A percentile compares a stretch with the other conserved stretches of the same genome.
phyloP scores from a whole-genome alignment of 2,797 vertebrate species.

The Poeciliopsis infans region DNA sequence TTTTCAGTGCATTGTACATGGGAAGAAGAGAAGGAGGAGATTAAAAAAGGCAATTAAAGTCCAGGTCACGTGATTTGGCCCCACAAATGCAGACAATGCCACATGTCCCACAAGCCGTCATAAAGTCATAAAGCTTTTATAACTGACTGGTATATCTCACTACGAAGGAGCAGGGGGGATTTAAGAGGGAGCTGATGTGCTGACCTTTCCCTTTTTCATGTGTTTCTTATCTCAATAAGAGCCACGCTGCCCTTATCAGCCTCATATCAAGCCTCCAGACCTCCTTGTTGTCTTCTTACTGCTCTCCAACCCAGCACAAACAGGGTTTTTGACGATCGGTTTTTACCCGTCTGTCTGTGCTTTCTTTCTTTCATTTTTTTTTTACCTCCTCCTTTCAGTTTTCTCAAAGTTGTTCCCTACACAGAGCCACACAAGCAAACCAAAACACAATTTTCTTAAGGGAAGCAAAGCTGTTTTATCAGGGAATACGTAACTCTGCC shows the following conservation, averaged over 20 bases:
- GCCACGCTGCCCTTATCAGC: constrained; percentile 79
- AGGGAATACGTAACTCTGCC: constrained; percentile 37
- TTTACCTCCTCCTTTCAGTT: constrained; percentile 35
- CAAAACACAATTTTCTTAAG: constrained; percentile 43
- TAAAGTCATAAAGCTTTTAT: constrained; percentile 71
- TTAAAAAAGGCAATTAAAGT: constrained; percentile 31
- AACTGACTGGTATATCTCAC: constrained; percentile 68
- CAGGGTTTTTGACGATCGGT: constrained; percentile 56
- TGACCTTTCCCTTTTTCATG: constrained; percentile 80
- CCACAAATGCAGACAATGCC: constrained; percentile 26
- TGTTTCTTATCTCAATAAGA: constrained; percentile 79
- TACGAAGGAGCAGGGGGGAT: constrained; percentile 61
- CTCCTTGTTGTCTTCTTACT: constrained; percentile 23
- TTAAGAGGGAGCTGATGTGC: constrained; percentile 78
- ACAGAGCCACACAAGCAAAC: constrained; percentile 43
- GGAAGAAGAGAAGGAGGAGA: constrained; percentile 2
- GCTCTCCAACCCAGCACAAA: constrained; percentile 39
- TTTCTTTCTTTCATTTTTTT: constrained; percentile 4
- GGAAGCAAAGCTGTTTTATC: constrained; percentile 53
- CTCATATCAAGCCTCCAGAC: constrained; percentile 62
- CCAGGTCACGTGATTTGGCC: constrained; percentile 11
- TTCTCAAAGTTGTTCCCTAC: constrained; percentile 10
- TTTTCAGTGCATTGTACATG: constrained; percentile 17
- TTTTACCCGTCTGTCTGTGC: constrained; percentile 49
- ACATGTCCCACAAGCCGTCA: constrained; percentile 46